Evolutionary conservation across 2,888 invertebrate species (phyloP).

Genomic region (Ornithoptera alexandrae): DNA sequence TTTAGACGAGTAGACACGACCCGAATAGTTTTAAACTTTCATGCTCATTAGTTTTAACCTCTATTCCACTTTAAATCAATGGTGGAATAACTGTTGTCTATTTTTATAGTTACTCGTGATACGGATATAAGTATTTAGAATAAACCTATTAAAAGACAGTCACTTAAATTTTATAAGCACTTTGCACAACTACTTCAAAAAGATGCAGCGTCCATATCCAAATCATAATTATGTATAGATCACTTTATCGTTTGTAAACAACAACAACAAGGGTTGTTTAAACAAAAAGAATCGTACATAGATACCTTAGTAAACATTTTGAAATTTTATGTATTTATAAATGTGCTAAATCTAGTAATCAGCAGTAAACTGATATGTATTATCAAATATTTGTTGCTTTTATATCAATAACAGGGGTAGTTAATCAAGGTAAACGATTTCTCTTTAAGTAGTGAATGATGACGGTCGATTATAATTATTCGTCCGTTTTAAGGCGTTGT

Average conservation of each 20-base stretch:
- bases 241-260: not conserved
- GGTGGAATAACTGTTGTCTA: not conserved
- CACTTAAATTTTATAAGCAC: not conserved
- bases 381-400: conserved; percentile 29
- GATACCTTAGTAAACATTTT: conserved; percentile 29
- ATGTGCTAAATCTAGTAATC: conserved; percentile 5
- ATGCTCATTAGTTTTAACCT: too few relatives aligned
- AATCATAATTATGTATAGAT: not conserved
- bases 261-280: not conserved
- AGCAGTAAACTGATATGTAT: conserved; percentile 32
- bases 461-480: conserved; percentile 37
- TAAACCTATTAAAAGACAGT: not conserved
- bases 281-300: not conserved
- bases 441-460: conserved; percentile 38
- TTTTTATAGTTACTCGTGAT: not conserved
- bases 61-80: too few relatives aligned
- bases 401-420: conserved; percentile 33
- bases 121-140: not conserved
- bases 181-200: not conserved
- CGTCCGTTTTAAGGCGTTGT: conserved; percentile 32
- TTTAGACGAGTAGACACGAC: too few relatives aligned
- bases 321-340: not conserved
- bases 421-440: conserved; percentile 41
- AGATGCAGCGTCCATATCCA: not conserved
- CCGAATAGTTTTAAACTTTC: too few relatives aligned